Evolutionary conservation across 2,888 invertebrate genomes (phyloP).

Genomic region (Panopea generosa): DNA sequence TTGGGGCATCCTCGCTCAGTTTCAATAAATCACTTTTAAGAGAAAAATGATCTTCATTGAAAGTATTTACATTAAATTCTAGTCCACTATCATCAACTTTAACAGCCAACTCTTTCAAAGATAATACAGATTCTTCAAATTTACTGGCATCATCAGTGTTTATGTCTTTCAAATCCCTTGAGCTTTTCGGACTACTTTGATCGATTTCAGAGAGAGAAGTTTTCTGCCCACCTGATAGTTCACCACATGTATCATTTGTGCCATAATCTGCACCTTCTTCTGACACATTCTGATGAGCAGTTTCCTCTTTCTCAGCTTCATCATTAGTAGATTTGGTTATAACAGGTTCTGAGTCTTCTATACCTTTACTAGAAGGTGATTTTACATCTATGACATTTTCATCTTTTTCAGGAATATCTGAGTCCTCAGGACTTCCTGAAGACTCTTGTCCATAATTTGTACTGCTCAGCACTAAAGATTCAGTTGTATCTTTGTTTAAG

Average conservation of each 20-base stretch:
- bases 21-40: not conserved
- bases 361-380: not conserved
- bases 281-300: not conserved
- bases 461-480: no score
- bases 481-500: no score
- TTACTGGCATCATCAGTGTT: not conserved
- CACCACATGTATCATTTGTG: not conserved
- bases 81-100: not conserved
- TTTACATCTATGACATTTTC: no score
- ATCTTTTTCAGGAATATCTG: no score
- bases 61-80: not conserved
- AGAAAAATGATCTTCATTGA: not conserved
- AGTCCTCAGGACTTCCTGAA: no score
- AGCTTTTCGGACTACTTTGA: slow-evolving; percentile 1
- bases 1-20: no score
- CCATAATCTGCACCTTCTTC: not conserved
- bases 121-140: not conserved
- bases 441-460: no score
- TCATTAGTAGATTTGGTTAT: not conserved
- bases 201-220: no score
- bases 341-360: slow-evolving; percentile 6
- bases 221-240: no score
- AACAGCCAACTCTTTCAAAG: not conserved
- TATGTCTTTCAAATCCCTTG: not conserved
- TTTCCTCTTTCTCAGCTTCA: slow-evolving; percentile 8